phyloP scores from a whole-genome alignment of 2,797 vertebrate species.

The Calcarius lapponicus region DNA sequence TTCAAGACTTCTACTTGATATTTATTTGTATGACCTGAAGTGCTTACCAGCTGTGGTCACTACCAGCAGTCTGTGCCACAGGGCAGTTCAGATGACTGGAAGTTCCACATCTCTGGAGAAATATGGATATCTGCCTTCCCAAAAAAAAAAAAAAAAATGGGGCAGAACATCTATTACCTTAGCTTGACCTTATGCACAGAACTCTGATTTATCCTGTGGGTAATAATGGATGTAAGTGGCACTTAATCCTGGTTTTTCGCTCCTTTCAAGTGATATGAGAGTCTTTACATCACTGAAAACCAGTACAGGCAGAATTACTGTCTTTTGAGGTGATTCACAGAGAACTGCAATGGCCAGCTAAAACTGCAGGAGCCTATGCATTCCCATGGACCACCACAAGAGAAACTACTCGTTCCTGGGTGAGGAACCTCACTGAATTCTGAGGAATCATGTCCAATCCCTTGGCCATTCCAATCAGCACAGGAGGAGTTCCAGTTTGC shows the following conservation, averaged over 20 bases:
- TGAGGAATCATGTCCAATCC: neutral
- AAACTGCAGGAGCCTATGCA: neutral
- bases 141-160: neutral
- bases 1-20: neutral
- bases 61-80: neutral
- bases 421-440: neutral
- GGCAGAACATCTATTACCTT: neutral
- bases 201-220: neutral
- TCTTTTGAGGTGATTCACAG: neutral
- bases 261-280: neutral
- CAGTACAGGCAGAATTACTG: neutral
- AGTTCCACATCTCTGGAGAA: neutral
- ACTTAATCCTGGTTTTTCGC: neutral
- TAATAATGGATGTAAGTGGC: neutral
- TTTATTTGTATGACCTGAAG: neutral
- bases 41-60: neutral
- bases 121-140: neutral
- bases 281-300: neutral
- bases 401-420: neutral
- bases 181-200: neutral
- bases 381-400: neutral
- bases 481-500: neutral
- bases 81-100: neutral
- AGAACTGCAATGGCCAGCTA: neutral
- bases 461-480: neutral